A percentile compares a stretch with the other conserved stretches of the same genome.
These are phyloP conservation scores for Brachyhypopomus gauderio DNA, from an alignment of 2,113 vertebrate species.

Conservation along the genomic window DNA sequence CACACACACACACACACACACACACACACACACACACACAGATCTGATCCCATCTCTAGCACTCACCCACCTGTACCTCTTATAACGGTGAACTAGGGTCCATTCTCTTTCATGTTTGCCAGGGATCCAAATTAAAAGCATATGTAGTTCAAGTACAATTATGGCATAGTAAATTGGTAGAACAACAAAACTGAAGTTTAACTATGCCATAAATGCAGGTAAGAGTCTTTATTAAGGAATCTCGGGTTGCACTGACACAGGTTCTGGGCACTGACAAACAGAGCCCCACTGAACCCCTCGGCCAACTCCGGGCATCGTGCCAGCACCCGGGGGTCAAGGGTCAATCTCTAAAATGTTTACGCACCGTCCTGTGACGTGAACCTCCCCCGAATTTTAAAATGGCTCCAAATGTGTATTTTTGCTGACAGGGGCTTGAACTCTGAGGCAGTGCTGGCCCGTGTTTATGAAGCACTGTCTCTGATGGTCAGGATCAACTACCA, in stretches of 20 bases:
- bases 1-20: slow-evolving; percentile 34
- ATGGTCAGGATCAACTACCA: slow-evolving; percentile 36
- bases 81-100: slow-evolving; percentile 51
- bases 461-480: slow-evolving; percentile 48
- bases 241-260: slow-evolving; percentile 68
- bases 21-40: slow-evolving; percentile 43
- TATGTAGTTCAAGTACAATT: slow-evolving; percentile 65
- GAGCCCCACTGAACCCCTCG: slow-evolving; percentile 25
- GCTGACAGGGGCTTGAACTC: slow-evolving; percentile 48
- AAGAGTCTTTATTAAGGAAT: slow-evolving; percentile 62
- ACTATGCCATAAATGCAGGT: slow-evolving; percentile 73
- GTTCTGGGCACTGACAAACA: slow-evolving; percentile 42
- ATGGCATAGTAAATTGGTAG: slow-evolving; percentile 66
- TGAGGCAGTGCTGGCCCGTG: slow-evolving; percentile 30
- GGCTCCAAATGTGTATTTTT: slow-evolving; percentile 57
- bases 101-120: slow-evolving; percentile 65
- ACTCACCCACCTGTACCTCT: slow-evolving; percentile 27
- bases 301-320: slow-evolving; percentile 49
- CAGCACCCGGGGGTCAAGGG: slow-evolving; percentile 60
- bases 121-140: slow-evolving; percentile 69
- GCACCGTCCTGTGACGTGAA: slow-evolving; percentile 56
- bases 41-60: slow-evolving; percentile 24
- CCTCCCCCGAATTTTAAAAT: slow-evolving; percentile 55
- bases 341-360: slow-evolving; percentile 72
- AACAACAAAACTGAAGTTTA: slow-evolving; percentile 69